A percentile compares a stretch with the other conserved stretches of the same genome.
Evolutionary conservation across 2,797 vertebrate species (phyloP).

Genomic region (Telmatherina bonti): DNA sequence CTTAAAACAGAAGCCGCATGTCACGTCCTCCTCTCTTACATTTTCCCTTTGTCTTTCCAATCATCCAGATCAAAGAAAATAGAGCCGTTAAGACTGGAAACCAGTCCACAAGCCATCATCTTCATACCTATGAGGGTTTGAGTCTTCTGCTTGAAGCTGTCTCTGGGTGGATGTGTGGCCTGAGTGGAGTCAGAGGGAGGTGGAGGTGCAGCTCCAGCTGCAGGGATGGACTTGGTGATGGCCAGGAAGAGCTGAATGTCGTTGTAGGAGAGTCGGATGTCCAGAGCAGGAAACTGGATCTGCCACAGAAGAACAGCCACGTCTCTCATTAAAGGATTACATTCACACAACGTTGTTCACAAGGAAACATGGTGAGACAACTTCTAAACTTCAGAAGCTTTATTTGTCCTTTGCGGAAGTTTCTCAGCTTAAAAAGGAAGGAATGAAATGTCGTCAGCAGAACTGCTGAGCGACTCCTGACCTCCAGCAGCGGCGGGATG

Average conservation of each 20-base stretch:
- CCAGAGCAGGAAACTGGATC: constrained; percentile 95
- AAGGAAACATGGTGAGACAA: background rate
- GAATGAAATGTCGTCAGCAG: background rate
- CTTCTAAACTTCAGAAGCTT: no score
- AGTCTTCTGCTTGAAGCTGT: constrained; percentile 78
- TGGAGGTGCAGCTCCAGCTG: constrained; percentile 57
- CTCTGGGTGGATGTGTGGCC: constrained; percentile 57
- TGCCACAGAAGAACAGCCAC: constrained; percentile 61
- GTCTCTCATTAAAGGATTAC: background rate
- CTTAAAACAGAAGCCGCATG: no score
- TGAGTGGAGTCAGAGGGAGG: constrained; percentile 40
- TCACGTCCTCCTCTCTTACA: no score
- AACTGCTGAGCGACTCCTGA: constrained; percentile 58
- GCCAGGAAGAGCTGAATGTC: constrained; percentile 96
- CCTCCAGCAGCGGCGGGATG: constrained; percentile 95
- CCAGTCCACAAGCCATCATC: background rate
- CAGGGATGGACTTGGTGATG: constrained; percentile 94
- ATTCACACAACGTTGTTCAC: background rate
- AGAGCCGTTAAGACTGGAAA: no score
- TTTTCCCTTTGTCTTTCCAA: no score
- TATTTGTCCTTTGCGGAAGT: background rate
- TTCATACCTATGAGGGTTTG: constrained; percentile 89
- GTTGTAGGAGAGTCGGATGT: constrained; percentile 97
- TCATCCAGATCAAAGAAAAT: no score
- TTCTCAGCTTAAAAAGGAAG: background rate